Percentiles rank a stretch among this genome's conserved stretches.
Conservation (phyloP, 64 coral and sea anemone genomes). For the Porites australiensis region DNA sequence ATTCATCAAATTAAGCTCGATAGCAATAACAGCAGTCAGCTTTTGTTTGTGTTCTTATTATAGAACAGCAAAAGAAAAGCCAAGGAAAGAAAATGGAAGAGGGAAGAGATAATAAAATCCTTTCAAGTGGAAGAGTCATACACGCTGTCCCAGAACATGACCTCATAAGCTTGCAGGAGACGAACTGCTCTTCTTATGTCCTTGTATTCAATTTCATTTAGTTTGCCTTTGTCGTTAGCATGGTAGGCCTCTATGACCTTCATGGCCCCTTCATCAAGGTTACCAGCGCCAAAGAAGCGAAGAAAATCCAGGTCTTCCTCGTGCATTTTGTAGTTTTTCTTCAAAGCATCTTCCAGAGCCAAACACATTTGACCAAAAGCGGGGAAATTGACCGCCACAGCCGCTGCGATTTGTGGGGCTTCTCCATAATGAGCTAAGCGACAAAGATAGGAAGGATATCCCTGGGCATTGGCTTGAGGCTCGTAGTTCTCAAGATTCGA, state of each 20-base stretch:
- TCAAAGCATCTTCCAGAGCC: background rate
- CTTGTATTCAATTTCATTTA: constrained; percentile 10
- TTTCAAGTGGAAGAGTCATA: background rate
- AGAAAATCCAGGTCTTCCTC: constrained; percentile 23
- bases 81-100: no score
- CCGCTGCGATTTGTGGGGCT: constrained; percentile 23
- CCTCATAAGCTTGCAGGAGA: constrained; percentile 15
- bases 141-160: constrained; percentile 34
- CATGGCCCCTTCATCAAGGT: background rate
- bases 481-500: background rate
- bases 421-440: background rate
- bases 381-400: constrained; percentile 21
- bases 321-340: constrained; percentile 23
- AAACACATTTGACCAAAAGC: constrained; percentile 16
- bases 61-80: no score
- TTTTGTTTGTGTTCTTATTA: no score
- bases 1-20: no score
- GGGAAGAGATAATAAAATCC: background rate
- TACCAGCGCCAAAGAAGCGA: constrained; percentile 1
- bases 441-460: background rate
- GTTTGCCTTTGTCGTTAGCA: background rate
- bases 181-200: background rate
- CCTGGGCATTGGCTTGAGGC: constrained; percentile 7
- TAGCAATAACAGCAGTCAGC: no score
- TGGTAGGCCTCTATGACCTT: constrained; percentile 12